Percentiles rank a stretch among this genome's conserved stretches.
These are phyloP conservation scores for Tanypteryx hageni DNA, from an alignment of 2,888 invertebrate genomes.

Conservation along the genomic window DNA sequence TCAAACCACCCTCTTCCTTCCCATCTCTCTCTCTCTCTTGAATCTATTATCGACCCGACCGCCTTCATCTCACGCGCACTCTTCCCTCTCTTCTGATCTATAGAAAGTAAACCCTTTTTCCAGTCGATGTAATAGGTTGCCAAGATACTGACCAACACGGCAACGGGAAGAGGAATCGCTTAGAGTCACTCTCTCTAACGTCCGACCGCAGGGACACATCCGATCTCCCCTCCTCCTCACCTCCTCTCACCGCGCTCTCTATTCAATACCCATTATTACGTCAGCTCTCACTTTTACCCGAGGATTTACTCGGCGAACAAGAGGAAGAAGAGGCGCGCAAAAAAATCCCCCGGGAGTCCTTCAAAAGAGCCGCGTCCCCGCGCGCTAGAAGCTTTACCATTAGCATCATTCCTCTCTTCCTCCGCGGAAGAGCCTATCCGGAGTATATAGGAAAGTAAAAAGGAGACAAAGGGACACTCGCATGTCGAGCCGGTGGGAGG, in stretches of 20 bases:
- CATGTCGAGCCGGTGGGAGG: neutral
- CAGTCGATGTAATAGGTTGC: neutral
- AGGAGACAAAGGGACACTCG: neutral
- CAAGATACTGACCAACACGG: conserved; percentile 15
- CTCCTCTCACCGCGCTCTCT: neutral
- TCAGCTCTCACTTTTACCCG: conserved; percentile 1
- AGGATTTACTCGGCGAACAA: neutral
- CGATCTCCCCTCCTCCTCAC: neutral
- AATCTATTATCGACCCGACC: neutral
- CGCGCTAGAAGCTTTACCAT: conserved; percentile 8
- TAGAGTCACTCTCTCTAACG: neutral
- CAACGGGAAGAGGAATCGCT: neutral
- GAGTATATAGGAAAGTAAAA: no score
- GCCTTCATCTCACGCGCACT: neutral
- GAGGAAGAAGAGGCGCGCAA: neutral
- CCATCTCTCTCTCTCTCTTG: neutral
- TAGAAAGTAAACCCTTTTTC: neutral
- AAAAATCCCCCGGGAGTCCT: neutral
- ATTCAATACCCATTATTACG: conserved; percentile 25
- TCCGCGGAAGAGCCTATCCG: no score
- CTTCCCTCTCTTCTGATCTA: neutral
- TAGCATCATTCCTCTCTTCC: conserved; percentile 6
- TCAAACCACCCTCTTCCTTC: neutral
- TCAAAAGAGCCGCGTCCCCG: conserved; percentile 2
- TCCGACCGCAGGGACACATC: conserved; percentile 8